These are phyloP conservation scores for Fundulus diaphanus DNA, from an alignment of 2,797 vertebrate species.

Conservation along the genomic window DNA sequence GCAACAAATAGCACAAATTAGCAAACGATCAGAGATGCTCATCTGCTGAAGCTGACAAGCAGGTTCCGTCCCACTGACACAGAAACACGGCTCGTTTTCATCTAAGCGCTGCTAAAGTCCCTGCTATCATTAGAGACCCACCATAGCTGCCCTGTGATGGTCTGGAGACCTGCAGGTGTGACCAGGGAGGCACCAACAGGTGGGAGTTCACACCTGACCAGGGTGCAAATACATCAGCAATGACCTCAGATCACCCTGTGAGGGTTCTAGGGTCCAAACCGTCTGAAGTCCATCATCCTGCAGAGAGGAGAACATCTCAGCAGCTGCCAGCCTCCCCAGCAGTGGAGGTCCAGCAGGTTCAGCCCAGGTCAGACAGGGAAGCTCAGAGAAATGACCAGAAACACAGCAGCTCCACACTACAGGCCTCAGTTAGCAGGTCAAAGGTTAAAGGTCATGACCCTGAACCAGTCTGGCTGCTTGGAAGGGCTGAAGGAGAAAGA, in stretches of 20 bases:
- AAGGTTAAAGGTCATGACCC: neutral
- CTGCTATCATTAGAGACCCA: too few species aligned
- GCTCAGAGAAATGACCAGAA: too few species aligned
- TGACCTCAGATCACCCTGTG: neutral
- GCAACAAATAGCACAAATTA: conserved; percentile 13
- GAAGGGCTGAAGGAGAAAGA: too few species aligned
- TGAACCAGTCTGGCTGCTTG: neutral
- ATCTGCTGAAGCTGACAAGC: neutral
- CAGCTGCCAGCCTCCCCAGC: too few species aligned
- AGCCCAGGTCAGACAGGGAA: neutral
- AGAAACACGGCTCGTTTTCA: neutral
- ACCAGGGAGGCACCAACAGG: too few species aligned
- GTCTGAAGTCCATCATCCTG: too few species aligned
- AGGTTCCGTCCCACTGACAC: neutral
- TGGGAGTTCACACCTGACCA: too few species aligned
- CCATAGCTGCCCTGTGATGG: too few species aligned
- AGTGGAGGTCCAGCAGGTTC: neutral
- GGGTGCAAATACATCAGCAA: too few species aligned
- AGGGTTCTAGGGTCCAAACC: neutral
- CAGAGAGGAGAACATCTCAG: too few species aligned
- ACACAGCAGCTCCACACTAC: neutral
- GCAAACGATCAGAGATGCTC: neutral
- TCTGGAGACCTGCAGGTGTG: too few species aligned
- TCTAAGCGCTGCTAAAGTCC: too few species aligned
- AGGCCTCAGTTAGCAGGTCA: neutral